Conservation (phyloP, 1,140 invertebrate genomes). For the Oreohelix idahoensis region DNA sequence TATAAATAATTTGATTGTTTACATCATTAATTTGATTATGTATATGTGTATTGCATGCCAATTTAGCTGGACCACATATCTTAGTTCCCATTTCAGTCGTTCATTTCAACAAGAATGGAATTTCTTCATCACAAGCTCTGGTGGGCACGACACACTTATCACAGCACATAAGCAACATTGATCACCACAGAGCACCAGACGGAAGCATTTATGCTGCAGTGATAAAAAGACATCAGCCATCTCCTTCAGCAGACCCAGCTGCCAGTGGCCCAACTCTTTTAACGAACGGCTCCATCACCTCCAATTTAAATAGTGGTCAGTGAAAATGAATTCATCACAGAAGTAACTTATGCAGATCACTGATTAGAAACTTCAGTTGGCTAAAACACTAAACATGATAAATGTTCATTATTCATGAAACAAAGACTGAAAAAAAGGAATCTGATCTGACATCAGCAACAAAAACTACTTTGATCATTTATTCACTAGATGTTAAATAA, state of each 20-base stretch:
- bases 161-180: neutral
- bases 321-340: constrained; percentile 23
- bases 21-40: too few relatives aligned
- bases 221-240: constrained; percentile 50
- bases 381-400: too few relatives aligned
- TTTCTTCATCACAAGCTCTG: constrained; percentile 10
- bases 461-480: too few relatives aligned
- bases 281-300: constrained; percentile 51
- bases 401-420: too few relatives aligned
- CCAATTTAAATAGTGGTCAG: constrained; percentile 66
- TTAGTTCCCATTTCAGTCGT: constrained; percentile 23
- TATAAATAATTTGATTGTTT: too few relatives aligned
- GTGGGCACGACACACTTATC: constrained; percentile 9
- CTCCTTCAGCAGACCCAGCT: constrained; percentile 1
- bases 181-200: constrained; percentile 80
- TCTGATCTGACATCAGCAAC: too few relatives aligned
- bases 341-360: too few relatives aligned
- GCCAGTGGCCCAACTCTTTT: neutral
- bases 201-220: constrained; percentile 88
- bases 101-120: constrained; percentile 47
- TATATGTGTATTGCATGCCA: too few relatives aligned
- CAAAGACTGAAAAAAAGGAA: too few relatives aligned
- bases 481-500: too few relatives aligned
- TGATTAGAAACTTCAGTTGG: too few relatives aligned
- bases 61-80: neutral